phyloP scores from a whole-genome alignment of 2,888 invertebrate species.

The Dexiosoma caninum region DNA sequence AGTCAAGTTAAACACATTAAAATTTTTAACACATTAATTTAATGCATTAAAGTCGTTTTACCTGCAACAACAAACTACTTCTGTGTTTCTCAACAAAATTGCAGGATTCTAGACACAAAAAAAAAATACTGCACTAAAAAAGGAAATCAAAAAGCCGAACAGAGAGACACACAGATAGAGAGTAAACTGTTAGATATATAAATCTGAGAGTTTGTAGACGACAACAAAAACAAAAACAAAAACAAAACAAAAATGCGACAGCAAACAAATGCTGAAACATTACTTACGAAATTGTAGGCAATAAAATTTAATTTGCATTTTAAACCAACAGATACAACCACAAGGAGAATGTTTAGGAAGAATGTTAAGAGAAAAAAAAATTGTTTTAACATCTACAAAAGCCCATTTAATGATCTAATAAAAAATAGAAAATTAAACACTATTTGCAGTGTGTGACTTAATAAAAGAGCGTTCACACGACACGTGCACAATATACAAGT shows the following conservation, averaged over 20 bases:
- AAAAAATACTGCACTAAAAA: not conserved
- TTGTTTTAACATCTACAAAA: conserved; percentile 2
- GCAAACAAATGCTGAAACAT: conserved; percentile 60
- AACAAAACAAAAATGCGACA: conserved; percentile 32
- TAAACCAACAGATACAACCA: conserved; percentile 27
- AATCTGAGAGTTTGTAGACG: not conserved
- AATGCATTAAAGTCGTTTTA: conserved; percentile 51
- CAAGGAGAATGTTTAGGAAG: conserved; percentile 16
- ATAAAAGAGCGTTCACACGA: not conserved
- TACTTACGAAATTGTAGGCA: conserved; percentile 63
- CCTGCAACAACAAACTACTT: not conserved
- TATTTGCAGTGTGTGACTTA: not conserved
- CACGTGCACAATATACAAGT: no score
- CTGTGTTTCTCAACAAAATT: not conserved
- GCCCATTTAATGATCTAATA: conserved; percentile 43
- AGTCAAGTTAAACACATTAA: conserved; percentile 58
- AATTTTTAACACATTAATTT: conserved; percentile 61
- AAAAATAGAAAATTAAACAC: conserved; percentile 37
- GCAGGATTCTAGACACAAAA: conserved; percentile 35
- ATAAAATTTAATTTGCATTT: conserved; percentile 64
- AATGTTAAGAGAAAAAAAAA: not conserved
- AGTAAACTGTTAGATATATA: not conserved
- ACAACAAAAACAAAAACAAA: no score
- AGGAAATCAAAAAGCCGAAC: not conserved
- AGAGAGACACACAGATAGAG: not conserved